Conservation (phyloP, 2,888 invertebrate species). For the Catocala nupta region DNA sequence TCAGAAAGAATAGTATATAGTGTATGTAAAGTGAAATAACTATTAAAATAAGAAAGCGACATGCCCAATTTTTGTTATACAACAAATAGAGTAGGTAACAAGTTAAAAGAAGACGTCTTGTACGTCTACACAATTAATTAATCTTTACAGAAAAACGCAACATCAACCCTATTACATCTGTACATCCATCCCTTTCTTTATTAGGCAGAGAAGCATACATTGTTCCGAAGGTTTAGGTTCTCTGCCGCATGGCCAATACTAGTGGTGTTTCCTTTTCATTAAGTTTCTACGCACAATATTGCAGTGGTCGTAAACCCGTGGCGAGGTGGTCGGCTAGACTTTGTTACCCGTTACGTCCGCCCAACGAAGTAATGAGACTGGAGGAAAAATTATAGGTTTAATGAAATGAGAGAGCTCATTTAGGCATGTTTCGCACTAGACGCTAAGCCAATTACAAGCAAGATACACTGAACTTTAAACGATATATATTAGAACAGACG, state of each 20-base stretch:
- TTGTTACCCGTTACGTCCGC: slow-evolving; percentile 58
- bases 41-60: too few species aligned
- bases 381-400: slow-evolving; percentile 77
- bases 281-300: slow-evolving; percentile 83
- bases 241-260: slow-evolving; percentile 64
- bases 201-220: slow-evolving; percentile 35
- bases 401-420: slow-evolving; percentile 70
- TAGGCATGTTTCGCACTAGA: slow-evolving; percentile 42
- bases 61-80: too few species aligned
- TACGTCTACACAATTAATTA: slow-evolving; percentile 6
- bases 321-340: slow-evolving; percentile 67
- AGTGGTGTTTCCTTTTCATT: slow-evolving; percentile 79
- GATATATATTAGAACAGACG: slow-evolving; percentile 34
- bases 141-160: slow-evolving; percentile 11
- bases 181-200: slow-evolving; percentile 16
- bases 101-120: not conserved
- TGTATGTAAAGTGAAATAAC: too few species aligned
- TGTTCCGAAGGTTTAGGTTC: slow-evolving; percentile 53
- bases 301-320: slow-evolving; percentile 77
- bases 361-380: slow-evolving; percentile 72
- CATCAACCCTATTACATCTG: slow-evolving; percentile 10
- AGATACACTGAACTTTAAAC: slow-evolving; percentile 36
- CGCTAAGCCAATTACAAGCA: slow-evolving; percentile 40
- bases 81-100: not conserved
- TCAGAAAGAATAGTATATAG: not conserved